Evolutionary conservation across 2,797 vertebrate genomes (phyloP), one percentile per base, ranked within the genome.

Genomic region (Pangasius macronema): DNA sequence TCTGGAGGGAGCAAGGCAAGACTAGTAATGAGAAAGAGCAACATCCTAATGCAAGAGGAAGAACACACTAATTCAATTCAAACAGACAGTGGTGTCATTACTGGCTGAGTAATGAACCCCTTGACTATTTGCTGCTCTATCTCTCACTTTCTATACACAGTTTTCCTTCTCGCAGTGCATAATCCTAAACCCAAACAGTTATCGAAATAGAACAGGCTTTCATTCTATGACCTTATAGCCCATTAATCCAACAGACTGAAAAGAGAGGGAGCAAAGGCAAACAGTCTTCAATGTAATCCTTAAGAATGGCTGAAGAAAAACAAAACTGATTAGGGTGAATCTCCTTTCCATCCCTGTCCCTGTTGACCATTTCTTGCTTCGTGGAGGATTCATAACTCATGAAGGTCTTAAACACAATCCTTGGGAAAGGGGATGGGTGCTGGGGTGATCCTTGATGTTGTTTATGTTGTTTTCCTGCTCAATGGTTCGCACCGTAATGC

Each of bases 161-260:
- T 87, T 76, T 80, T 73, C 18, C 51, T 49, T 83, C 20, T 55
- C 33, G 42, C 24, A 76, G 61, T 75, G 73, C 33, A 68, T 88
- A 65, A 81, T 88, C 89, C 82, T 85, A 68, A 75, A 86, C 59
- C 82, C 86, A 63, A 75, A 86, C 65, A 68, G 57, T 83, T 87
- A 86, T 88, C 57, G 3, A 87, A 80, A 68, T 67, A 72, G 42
- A 70, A 83, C 49, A 39, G 65, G 33, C 83, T 85, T 77, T 61
- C 27, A 51, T 84, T 81, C 53, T 85, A 55, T 87, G 88, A 90
- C 84, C 85, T 87, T 85, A 88, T 24, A 42, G n/a, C 65, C 63
- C n/a, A 82, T 80, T 89, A 85, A 91, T 91, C 88, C 86, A 87
- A 42, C 27, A 87, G 75, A 55, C 9, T 55, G 79, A 61, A 82